These are phyloP conservation scores for Drosophila suboccidentalis DNA, from an alignment of 2,888 invertebrate species.

Conservation along the genomic window DNA sequence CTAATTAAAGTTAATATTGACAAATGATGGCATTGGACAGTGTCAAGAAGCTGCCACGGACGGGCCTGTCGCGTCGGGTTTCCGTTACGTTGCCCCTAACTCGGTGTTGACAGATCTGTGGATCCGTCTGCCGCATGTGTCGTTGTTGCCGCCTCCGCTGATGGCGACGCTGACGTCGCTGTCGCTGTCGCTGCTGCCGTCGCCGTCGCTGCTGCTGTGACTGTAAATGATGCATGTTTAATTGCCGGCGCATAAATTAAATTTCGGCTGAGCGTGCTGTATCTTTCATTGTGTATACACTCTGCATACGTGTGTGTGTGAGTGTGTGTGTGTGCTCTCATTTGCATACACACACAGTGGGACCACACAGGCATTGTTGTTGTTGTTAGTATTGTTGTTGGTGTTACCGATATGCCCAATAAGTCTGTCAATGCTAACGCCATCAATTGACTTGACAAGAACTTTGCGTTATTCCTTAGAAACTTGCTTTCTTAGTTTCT, in stretches of 20 bases:
- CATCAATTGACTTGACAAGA: constrained; percentile 58
- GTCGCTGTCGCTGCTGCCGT: constrained; percentile 38
- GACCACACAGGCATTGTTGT: constrained; percentile 54
- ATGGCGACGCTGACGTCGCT: constrained; percentile 44
- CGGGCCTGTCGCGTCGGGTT: constrained; percentile 27
- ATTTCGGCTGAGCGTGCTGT: constrained; percentile 63
- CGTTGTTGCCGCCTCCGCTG: constrained; percentile 62
- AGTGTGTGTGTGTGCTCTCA: constrained; percentile 40
- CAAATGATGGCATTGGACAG: constrained; percentile 79
- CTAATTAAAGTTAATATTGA: constrained; percentile 82
- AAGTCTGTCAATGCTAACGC: constrained; percentile 58
- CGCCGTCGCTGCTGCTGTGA: constrained; percentile 49
- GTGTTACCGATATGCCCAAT: constrained; percentile 54
- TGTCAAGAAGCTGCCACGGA: constrained; percentile 54
- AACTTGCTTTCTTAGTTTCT: constrained; percentile 15
- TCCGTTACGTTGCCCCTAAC: constrained; percentile 38
- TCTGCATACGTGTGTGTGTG: constrained; percentile 13
- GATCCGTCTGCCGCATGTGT: constrained; percentile 59
- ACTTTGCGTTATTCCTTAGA: constrained; percentile 26
- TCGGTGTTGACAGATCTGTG: constrained; percentile 64
- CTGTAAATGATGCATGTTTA: constrained; percentile 82
- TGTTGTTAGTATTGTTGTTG: constrained; percentile 29
- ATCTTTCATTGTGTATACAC: constrained; percentile 14
- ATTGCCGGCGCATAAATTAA: constrained; percentile 81
- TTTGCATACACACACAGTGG: constrained; percentile 49